Evolutionary conservation across 1,140 invertebrate genomes (phyloP).

Genomic region (Venturia canescens): DNA sequence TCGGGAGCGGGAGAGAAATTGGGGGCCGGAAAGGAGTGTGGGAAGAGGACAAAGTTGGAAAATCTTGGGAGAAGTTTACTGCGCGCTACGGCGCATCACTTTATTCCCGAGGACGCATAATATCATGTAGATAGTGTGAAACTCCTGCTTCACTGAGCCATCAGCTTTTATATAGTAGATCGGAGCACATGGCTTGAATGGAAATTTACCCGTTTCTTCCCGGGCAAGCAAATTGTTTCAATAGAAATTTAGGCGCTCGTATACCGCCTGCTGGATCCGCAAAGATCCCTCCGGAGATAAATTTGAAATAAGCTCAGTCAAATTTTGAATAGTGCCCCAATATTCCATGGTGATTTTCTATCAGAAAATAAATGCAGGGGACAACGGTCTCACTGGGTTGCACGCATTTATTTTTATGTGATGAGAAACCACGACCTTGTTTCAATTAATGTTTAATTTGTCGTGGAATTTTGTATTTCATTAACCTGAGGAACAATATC

Average conservation of each 20-base stretch:
- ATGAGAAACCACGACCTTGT: no score
- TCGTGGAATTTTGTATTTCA: no score
- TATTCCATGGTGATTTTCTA: no score
- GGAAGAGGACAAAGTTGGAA: conserved; percentile 15
- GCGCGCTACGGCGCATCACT: conserved; percentile 45
- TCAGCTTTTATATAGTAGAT: conserved; percentile 10
- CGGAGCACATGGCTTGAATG: conserved; percentile 53
- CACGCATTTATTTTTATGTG: no score
- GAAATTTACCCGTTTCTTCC: conserved; percentile 60
- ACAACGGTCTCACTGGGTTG: no score
- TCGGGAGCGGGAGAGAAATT: not conserved
- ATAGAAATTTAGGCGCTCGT: not conserved
- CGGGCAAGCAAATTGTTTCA: conserved; percentile 52
- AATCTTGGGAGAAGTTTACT: conserved; percentile 52
- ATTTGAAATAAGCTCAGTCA: not conserved
- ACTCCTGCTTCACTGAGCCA: conserved; percentile 41
- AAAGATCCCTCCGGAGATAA: not conserved
- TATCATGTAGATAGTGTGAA: conserved; percentile 62
- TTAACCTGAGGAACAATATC: no score
- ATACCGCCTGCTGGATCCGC: not conserved
- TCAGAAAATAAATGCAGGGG: no score
- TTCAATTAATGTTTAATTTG: no score
- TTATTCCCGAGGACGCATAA: conserved; percentile 62
- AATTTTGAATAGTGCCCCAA: no score
- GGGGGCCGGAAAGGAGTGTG: not conserved